Percentiles rank a stretch among this genome's conserved stretches.
Conservation (phyloP, 2,888 invertebrate genomes). For the Eucera pruinosa region DNA sequence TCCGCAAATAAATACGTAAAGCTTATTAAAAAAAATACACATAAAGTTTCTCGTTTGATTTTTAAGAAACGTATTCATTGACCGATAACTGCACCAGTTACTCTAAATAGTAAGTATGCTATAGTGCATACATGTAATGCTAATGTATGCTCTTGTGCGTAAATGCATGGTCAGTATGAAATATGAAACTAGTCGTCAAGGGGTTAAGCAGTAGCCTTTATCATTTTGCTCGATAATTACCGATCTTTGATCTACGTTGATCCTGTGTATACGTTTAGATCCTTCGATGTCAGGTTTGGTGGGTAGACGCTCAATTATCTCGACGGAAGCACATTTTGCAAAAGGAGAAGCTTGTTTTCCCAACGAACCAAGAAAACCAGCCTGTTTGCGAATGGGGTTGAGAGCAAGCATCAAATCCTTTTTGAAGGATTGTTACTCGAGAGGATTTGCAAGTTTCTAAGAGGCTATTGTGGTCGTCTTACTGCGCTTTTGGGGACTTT, state of each 20-base stretch:
- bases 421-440: not conserved
- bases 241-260: not conserved
- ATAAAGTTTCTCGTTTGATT: too few species aligned
- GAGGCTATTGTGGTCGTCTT: constrained; percentile 7
- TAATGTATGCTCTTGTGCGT: too few species aligned
- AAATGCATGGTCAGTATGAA: too few species aligned
- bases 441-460: not conserved
- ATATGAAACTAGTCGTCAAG: too few species aligned
- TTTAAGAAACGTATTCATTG: too few species aligned
- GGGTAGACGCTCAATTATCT: not conserved
- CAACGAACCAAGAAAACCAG: not conserved
- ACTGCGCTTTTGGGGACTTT: not conserved
- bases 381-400: not conserved
- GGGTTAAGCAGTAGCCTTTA: constrained; percentile 25
- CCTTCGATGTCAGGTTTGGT: not conserved
- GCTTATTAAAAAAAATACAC: too few species aligned
- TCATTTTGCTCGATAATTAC: constrained; percentile 31
- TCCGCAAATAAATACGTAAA: too few species aligned
- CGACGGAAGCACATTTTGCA: not conserved
- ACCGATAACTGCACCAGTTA: too few species aligned
- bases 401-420: not conserved
- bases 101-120: too few species aligned
- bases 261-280: not conserved
- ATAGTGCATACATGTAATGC: too few species aligned
- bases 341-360: not conserved